Conservation (phyloP, 2,888 invertebrate genomes). For the Chloroclystis v-ata region DNA sequence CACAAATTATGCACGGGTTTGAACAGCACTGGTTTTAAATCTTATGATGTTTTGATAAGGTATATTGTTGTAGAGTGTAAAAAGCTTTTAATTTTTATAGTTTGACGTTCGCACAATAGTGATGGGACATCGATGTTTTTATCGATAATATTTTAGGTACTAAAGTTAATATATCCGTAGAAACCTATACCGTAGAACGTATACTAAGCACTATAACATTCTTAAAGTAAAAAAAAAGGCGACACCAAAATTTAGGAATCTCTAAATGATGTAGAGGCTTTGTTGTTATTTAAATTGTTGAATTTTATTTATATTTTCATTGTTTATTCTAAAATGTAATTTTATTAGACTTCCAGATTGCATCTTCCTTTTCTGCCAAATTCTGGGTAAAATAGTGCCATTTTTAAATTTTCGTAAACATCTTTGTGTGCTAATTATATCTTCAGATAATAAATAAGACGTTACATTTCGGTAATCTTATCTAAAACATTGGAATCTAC, state of each 20-base stretch:
- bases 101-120: conserved; percentile 5
- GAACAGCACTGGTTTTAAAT: conserved; percentile 14
- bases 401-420: background rate
- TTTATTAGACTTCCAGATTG: conserved; percentile 6
- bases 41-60: conserved; percentile 19
- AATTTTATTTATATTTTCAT: background rate
- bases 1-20: conserved; percentile 17
- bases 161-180: too few species aligned
- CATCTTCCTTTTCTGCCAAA: conserved; percentile 10
- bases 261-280: conserved; percentile 5
- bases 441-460: too few species aligned
- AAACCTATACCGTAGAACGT: background rate
- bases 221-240: too few species aligned
- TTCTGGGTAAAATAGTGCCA: background rate
- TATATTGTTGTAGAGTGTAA: conserved; percentile 12
- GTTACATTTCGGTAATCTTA: too few species aligned
- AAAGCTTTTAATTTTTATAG: conserved; percentile 1
- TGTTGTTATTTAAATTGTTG: background rate
- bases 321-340: background rate
- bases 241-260: background rate
- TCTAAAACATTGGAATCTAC: too few species aligned
- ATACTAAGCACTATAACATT: background rate
- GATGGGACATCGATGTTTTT: background rate
- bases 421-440: background rate
- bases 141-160: background rate